Evolutionary conservation across 2,888 invertebrate genomes (phyloP).

Genomic region (Zygogramma bicolorata): DNA sequence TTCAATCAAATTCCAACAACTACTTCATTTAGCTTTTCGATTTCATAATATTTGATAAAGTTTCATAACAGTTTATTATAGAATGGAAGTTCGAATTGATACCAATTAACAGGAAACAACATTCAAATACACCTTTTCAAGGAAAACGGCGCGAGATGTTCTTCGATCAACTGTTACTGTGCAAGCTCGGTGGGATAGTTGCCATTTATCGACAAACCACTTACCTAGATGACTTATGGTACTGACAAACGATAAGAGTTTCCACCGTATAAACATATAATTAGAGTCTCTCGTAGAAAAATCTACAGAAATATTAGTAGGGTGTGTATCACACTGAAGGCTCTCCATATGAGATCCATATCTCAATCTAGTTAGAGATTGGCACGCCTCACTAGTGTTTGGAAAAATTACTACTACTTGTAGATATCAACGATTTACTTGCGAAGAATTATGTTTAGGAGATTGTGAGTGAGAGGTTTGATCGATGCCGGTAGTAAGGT

Average conservation of each 20-base stretch:
- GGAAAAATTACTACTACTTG: neutral
- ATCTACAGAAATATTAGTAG: neutral
- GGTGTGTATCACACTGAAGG: neutral
- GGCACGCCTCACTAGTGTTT: neutral
- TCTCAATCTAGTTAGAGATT: neutral
- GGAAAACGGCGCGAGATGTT: too few species aligned
- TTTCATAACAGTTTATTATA: too few species aligned
- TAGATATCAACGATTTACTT: slow-evolving; percentile 4
- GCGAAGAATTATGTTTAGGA: neutral
- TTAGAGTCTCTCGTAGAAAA: neutral
- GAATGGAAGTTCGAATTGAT: too few species aligned
- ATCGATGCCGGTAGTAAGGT: too few species aligned
- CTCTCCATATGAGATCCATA: neutral
- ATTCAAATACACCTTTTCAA: too few species aligned
- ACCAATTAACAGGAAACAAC: too few species aligned
- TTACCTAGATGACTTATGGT: neutral
- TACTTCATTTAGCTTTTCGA: too few species aligned
- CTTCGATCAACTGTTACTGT: too few species aligned
- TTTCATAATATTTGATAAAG: too few species aligned
- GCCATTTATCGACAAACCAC: neutral
- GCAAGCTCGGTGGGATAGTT: too few species aligned
- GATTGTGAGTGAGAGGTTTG: slow-evolving; percentile 8
- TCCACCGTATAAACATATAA: neutral
- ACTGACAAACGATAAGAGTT: neutral
- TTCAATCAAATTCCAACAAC: too few species aligned